Percentiles rank a stretch among this genome's conserved stretches.
Evolutionary conservation across 2,888 invertebrate species (phyloP).

Genomic region (Agrenia bidenticulata): DNA sequence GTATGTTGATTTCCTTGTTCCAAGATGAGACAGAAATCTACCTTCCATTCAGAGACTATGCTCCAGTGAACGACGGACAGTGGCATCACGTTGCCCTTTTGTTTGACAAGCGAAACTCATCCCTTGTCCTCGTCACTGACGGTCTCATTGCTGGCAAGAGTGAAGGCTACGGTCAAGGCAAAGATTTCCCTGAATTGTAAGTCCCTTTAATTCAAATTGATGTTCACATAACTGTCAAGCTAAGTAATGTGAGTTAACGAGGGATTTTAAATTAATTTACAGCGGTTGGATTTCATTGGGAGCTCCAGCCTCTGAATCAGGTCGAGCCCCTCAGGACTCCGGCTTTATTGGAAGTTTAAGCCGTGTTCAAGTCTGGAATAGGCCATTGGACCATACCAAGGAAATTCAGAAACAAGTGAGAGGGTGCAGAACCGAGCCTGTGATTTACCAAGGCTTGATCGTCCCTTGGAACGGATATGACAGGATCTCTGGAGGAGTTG

Average conservation of each 20-base stretch:
- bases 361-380: conserved; percentile 91
- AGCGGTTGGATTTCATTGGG: conserved; percentile 91
- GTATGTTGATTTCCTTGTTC: conserved; percentile 88
- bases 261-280: conserved; percentile 53
- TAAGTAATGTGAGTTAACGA: conserved; percentile 12
- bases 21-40: conserved; percentile 85
- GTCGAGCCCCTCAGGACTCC: conserved; percentile 79
- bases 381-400: conserved; percentile 84
- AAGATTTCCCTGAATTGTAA: conserved; percentile 79
- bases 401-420: conserved; percentile 90
- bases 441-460: conserved; percentile 78
- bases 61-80: conserved; percentile 91
- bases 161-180: conserved; percentile 82
- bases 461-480: conserved; percentile 94
- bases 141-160: conserved; percentile 90
- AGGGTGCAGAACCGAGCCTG: conserved; percentile 88
- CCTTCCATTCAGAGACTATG: conserved; percentile 84
- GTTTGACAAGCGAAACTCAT: conserved; percentile 88
- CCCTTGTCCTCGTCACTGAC: conserved; percentile 88
- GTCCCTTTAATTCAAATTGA: no score
- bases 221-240: background rate
- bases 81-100: conserved; percentile 95
- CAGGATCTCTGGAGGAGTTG: conserved; percentile 82
- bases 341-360: conserved; percentile 96
- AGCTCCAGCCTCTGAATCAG: conserved; percentile 71